Evolutionary conservation across 2,113 vertebrate species (phyloP).

Genomic region (Neolamprologus sp.): DNA sequence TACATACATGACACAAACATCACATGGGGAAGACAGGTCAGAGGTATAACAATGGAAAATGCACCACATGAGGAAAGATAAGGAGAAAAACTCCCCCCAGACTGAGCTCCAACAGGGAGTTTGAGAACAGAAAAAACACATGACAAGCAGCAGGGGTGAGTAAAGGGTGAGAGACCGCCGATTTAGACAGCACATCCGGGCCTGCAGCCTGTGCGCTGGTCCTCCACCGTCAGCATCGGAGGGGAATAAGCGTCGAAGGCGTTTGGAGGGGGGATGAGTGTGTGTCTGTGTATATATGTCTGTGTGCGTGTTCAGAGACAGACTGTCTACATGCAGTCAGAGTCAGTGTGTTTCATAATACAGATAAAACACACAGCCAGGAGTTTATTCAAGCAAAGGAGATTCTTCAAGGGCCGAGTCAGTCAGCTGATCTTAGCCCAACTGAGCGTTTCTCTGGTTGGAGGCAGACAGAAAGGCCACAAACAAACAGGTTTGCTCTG

Average conservation of each 20-base stretch:
- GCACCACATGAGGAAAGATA: neutral
- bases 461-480: neutral
- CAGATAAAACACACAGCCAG: neutral
- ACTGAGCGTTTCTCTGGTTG: neutral
- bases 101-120: neutral
- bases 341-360: neutral
- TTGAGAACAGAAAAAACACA: accelerated
- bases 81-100: neutral
- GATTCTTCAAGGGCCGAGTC: neutral
- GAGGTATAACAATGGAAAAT: neutral
- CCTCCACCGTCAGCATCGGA: neutral
- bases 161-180: neutral
- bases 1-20: neutral
- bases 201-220: neutral
- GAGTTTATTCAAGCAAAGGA: neutral
- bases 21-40: neutral
- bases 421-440: neutral
- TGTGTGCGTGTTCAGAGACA: neutral
- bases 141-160: neutral
- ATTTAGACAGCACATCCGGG: neutral
- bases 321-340: neutral
- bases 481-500: neutral
- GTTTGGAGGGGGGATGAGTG: neutral
- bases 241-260: neutral
- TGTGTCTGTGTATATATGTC: neutral